Conservation (phyloP, 2,113 vertebrate species). For the Limnothrissa miodon region DNA sequence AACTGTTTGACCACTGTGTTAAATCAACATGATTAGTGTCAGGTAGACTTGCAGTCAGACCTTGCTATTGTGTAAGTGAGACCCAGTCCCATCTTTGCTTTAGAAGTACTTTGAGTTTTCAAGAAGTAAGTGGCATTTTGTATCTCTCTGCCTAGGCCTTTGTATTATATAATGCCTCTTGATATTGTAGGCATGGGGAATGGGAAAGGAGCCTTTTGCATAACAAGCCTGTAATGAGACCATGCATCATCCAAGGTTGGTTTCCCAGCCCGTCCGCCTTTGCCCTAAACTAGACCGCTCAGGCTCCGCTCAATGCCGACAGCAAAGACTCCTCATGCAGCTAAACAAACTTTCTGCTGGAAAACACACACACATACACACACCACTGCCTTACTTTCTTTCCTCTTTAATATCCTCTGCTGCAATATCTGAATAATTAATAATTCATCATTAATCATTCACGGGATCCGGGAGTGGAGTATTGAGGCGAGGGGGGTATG, state of each 20-base stretch:
- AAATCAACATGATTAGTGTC: too few relatives aligned
- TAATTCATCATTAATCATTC: slow-evolving; percentile 48
- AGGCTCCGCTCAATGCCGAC: slow-evolving; percentile 19
- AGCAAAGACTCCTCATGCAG: slow-evolving; percentile 33
- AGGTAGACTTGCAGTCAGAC: too few relatives aligned
- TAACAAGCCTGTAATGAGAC: slow-evolving; percentile 27
- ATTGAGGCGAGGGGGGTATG: not conserved
- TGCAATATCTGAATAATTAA: slow-evolving; percentile 46
- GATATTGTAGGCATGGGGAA: not conserved
- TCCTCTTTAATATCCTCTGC: slow-evolving; percentile 29
- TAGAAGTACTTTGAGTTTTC: not conserved
- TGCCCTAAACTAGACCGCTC: slow-evolving; percentile 26
- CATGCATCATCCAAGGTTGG: slow-evolving; percentile 22
- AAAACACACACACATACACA: not conserved
- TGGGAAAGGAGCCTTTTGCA: slow-evolving; percentile 29
- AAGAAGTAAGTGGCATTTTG: not conserved
- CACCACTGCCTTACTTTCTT: not conserved
- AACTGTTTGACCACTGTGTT: too few relatives aligned
- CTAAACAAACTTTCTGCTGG: slow-evolving; percentile 29
- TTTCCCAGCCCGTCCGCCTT: slow-evolving; percentile 18
- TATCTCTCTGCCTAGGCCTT: not conserved
- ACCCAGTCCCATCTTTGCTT: not conserved
- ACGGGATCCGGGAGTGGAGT: slow-evolving; percentile 7
- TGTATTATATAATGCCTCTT: not conserved
- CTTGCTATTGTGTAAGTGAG: not conserved